Evolutionary conservation across 2,113 vertebrate species (phyloP).

Genomic region (Corapipo altera): DNA sequence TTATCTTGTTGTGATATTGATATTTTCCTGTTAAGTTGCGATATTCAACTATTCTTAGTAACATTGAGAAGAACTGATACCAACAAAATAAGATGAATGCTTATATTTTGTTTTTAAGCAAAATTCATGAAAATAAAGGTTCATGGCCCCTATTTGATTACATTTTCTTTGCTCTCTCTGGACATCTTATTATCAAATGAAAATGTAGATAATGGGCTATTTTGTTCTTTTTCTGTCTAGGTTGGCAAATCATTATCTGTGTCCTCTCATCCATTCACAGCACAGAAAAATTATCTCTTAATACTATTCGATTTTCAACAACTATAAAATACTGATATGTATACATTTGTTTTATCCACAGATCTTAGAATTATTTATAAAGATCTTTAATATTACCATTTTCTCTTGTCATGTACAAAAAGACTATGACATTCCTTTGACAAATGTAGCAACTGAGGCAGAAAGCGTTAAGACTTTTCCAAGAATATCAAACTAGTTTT

Average conservation of each 20-base stretch:
- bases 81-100: background rate
- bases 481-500: background rate
- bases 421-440: background rate
- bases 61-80: background rate
- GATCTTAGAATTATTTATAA: background rate
- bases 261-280: background rate
- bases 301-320: background rate
- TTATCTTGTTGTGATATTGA: background rate
- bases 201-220: background rate
- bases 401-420: background rate
- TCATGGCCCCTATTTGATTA: background rate
- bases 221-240: slow-evolving; percentile 1
- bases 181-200: background rate
- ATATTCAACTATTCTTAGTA: slow-evolving; percentile 1
- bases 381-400: background rate
- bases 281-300: background rate
- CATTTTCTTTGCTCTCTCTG: background rate
- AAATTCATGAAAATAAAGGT: slow-evolving; percentile 13
- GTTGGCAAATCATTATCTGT: background rate
- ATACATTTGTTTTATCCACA: background rate
- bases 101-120: slow-evolving; percentile 20
- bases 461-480: background rate
- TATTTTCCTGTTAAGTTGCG: background rate
- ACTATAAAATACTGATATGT: background rate
- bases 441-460: background rate